phyloP scores from a whole-genome alignment of 2,797 vertebrate genomes.

The Pygocentrus nattereri region DNA sequence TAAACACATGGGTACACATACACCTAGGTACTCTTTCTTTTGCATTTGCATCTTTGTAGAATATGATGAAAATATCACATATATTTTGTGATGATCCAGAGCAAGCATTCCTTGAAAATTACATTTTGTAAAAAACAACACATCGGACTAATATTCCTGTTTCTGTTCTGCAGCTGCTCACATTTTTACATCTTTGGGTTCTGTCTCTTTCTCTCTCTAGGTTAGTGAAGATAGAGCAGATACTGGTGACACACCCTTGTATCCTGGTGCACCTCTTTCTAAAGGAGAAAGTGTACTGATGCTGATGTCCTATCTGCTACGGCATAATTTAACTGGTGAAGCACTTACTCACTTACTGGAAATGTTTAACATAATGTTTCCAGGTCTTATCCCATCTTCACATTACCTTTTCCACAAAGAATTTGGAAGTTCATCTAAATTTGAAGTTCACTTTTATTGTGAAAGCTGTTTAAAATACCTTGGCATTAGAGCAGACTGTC shows the following conservation, averaged over 20 bases:
- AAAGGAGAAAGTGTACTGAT: constrained; percentile 37
- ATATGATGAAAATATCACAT: not conserved
- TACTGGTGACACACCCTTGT: constrained; percentile 37
- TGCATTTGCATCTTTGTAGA: constrained; percentile 4
- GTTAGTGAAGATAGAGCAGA: constrained; percentile 12
- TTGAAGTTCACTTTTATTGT: constrained; percentile 46
- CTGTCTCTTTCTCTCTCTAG: constrained; percentile 7
- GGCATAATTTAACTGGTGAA: constrained; percentile 10
- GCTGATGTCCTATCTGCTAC: constrained; percentile 32
- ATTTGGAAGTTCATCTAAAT: constrained; percentile 44
- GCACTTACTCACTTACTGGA: not conserved
- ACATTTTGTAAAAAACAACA: not conserved
- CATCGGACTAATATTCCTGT: no score
- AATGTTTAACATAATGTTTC: constrained; percentile 21
- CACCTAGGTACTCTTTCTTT: not conserved
- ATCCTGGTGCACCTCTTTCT: constrained; percentile 30
- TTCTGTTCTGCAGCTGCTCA: no score
- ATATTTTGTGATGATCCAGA: constrained; percentile 1
- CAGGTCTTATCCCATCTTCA: constrained; percentile 18
- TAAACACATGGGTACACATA: no score
- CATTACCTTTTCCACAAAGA: constrained; percentile 40
- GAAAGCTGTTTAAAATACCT: constrained; percentile 34
- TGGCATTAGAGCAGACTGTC: constrained; percentile 21
- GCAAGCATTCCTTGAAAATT: constrained; percentile 17
- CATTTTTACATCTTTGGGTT: no score